Evolutionary conservation across 1,140 invertebrate genomes (phyloP).

Genomic region (Melitaea cinxia): DNA sequence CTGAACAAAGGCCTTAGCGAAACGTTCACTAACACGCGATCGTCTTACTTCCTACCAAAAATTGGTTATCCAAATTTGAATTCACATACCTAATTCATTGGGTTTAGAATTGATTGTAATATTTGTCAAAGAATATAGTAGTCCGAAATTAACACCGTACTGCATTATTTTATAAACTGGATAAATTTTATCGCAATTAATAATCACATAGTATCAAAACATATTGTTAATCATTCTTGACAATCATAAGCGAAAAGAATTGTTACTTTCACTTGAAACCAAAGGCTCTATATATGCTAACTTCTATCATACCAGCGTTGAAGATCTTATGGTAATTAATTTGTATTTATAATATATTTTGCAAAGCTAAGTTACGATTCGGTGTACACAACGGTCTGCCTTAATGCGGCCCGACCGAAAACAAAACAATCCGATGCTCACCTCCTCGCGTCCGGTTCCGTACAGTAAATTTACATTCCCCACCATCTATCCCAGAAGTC

Average conservation of each 20-base stretch:
- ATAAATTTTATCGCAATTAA: background rate
- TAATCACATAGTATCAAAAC: too few relatives aligned
- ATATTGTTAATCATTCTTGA: too few relatives aligned
- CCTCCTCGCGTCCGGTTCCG: conserved; percentile 73
- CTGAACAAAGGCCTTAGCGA: conserved; percentile 64
- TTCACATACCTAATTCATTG: conserved; percentile 32
- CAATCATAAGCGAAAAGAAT: too few relatives aligned
- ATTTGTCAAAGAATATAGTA: conserved; percentile 17
- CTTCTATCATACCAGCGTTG: too few relatives aligned
- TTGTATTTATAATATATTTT: background rate
- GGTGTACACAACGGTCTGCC: conserved; percentile 47
- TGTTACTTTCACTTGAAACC: too few relatives aligned
- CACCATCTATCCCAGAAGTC: conserved; percentile 76
- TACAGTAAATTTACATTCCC: conserved; percentile 79
- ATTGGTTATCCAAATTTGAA: conserved; percentile 31
- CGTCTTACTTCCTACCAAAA: conserved; percentile 53
- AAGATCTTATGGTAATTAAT: background rate
- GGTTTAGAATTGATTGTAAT: conserved; percentile 45
- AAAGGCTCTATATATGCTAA: too few relatives aligned
- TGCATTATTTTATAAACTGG: conserved; percentile 17
- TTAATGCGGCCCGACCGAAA: conserved; percentile 64
- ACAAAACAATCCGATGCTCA: conserved; percentile 78
- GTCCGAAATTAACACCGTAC: conserved; percentile 36
- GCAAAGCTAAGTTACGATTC: conserved; percentile 25
- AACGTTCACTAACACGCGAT: conserved; percentile 70